Conservation (phyloP, 2,888 invertebrate species). For the Archips xylosteana region DNA sequence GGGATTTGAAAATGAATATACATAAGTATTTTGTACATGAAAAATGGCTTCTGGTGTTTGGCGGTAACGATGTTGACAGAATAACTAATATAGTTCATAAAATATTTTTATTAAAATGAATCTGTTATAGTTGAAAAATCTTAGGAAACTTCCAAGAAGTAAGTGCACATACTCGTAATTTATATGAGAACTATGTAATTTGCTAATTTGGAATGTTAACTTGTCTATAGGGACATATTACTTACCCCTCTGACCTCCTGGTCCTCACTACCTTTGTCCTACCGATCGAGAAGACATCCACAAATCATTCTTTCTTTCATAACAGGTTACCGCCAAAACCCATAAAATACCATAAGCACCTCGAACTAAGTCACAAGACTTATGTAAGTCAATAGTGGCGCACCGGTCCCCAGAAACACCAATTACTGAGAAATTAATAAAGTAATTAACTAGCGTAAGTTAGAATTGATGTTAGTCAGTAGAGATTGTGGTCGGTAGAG, state of each 20-base stretch:
- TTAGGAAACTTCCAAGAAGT: no score
- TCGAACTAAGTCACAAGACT: not conserved
- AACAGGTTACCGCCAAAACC: not conserved
- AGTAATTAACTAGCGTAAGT: constrained; percentile 62
- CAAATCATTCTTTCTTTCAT: no score
- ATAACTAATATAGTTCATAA: not conserved
- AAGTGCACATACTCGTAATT: no score
- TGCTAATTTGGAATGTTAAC: no score
- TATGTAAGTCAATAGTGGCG: constrained; percentile 17
- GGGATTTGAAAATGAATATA: not conserved
- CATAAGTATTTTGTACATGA: not conserved
- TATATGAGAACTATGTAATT: no score
- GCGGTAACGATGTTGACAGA: not conserved
- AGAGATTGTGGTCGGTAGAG: constrained; percentile 81
- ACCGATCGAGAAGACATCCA: no score
- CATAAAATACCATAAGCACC: not conserved
- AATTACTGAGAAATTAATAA: constrained; percentile 61
- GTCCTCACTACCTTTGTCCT: no score
- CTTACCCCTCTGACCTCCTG: no score
- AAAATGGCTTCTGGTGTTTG: not conserved
- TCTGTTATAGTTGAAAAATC: no score
- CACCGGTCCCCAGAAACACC: constrained; percentile 71
- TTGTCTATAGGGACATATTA: no score
- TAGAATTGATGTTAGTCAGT: constrained; percentile 75
- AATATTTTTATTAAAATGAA: not conserved